phyloP scores from a whole-genome alignment of 2,888 invertebrate species.

The Nebria brevicollis region DNA sequence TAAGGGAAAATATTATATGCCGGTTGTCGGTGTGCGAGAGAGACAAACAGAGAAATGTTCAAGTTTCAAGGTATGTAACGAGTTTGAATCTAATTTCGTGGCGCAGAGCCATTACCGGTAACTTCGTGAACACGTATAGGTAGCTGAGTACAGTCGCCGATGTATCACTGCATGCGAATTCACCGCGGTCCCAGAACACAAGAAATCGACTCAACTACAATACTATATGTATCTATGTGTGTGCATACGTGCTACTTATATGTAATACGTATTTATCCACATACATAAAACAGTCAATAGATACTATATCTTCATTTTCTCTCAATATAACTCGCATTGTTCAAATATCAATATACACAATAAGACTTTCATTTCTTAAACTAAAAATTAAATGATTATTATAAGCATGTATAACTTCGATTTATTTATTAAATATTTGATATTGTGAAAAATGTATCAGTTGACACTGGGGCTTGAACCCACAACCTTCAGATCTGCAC shows the following conservation, averaged over 20 bases:
- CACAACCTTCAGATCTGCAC: no score
- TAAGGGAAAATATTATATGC: not conserved
- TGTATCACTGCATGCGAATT: not conserved
- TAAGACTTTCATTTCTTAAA: not conserved
- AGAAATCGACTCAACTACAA: not conserved
- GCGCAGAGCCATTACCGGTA: slow-evolving; percentile 38
- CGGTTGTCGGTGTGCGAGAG: not conserved
- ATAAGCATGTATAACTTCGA: no score
- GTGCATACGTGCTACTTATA: not conserved
- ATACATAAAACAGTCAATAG: not conserved
- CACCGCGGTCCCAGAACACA: not conserved
- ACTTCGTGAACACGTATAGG: slow-evolving; percentile 6
- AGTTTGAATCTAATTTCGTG: slow-evolving; percentile 41
- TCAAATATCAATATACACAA: not conserved
- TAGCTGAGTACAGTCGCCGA: not conserved
- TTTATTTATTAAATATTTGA: no score
- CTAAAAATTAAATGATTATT: no score
- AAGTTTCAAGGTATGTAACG: slow-evolving; percentile 25
- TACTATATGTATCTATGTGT: no score
- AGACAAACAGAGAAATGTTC: slow-evolving; percentile 11
- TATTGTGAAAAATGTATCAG: no score
- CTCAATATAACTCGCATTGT: not conserved
- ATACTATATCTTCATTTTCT: not conserved
- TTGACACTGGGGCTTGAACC: no score
- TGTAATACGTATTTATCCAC: not conserved